Conservation (phyloP, 2,888 invertebrate species). For the Matsumyia berberina region DNA sequence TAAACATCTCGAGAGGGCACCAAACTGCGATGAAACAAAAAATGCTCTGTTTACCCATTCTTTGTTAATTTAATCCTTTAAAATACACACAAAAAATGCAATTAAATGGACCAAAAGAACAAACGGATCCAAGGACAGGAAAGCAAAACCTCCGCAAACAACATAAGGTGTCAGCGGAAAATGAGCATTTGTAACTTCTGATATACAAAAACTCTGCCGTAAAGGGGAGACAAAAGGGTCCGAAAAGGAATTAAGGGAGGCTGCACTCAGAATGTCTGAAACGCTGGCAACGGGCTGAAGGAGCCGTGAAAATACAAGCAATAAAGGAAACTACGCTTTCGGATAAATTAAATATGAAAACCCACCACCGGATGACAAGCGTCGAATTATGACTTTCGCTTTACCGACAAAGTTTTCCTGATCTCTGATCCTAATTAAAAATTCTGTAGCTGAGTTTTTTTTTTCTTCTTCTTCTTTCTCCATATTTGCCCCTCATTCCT, state of each 20-base stretch:
- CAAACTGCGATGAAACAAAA: conserved; percentile 24
- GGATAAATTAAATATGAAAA: conserved; percentile 62
- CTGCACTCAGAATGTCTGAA: conserved; percentile 40
- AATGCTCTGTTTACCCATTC: conserved; percentile 31
- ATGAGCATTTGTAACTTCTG: conserved; percentile 29
- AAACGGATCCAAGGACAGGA: conserved; percentile 20
- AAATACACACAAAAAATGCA: conserved; percentile 27
- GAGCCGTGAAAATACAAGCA: conserved; percentile 26
- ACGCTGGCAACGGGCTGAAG: conserved; percentile 2
- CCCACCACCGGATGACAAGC: conserved; percentile 57
- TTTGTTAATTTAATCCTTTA: conserved; percentile 39
- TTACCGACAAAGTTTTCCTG: conserved; percentile 57
- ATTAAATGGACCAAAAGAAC: conserved; percentile 44
- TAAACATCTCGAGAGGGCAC: conserved; percentile 25
- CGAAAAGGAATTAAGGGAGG: conserved; percentile 33
- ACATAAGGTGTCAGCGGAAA: conserved; percentile 49
- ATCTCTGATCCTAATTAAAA: conserved; percentile 66
- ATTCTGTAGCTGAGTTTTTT: conserved; percentile 40
- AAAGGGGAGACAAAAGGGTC: conserved; percentile 13
- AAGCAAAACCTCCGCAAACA: conserved; percentile 44
- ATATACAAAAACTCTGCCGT: conserved; percentile 22
- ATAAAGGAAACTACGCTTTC: conserved; percentile 53
- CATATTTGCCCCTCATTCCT: conserved; percentile 28
- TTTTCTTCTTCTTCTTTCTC: too few relatives aligned
- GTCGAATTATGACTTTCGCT: conserved; percentile 62